These are phyloP conservation scores for Willisornis vidua DNA, from an alignment of 2,113 vertebrate species.

Conservation along the genomic window DNA sequence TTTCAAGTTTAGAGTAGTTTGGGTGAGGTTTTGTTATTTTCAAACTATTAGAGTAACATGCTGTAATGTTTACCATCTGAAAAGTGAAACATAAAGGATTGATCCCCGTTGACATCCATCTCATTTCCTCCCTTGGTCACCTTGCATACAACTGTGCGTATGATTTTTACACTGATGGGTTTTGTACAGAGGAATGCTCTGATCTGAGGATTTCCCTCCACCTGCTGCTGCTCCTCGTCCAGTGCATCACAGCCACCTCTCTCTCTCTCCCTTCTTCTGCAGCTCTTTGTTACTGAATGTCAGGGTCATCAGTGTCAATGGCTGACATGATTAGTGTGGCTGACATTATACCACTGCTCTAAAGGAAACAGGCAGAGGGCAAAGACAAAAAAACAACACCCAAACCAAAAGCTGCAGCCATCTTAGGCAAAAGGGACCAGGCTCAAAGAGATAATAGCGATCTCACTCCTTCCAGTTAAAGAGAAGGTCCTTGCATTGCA, in stretches of 20 bases:
- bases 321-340: conserved; percentile 58
- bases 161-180: neutral
- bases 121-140: neutral
- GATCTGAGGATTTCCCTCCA: neutral
- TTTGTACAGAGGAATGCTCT: neutral
- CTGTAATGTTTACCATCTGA: neutral
- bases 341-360: conserved; percentile 55
- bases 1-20: neutral
- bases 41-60: neutral
- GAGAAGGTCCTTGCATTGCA: neutral
- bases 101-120: neutral
- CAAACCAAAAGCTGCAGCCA: neutral
- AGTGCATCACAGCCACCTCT: neutral
- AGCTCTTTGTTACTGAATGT: conserved; percentile 61
- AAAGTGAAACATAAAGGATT: neutral
- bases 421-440: neutral
- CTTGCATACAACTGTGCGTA: neutral
- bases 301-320: conserved; percentile 54
- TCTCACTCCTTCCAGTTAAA: neutral
- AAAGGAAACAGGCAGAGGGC: conserved; percentile 36
- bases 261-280: neutral
- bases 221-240: neutral
- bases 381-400: neutral
- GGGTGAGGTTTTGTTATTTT: neutral
- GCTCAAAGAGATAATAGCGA: neutral